Conservation (phyloP, 2,113 vertebrate genomes). For the Proterorhinus semilunaris region DNA sequence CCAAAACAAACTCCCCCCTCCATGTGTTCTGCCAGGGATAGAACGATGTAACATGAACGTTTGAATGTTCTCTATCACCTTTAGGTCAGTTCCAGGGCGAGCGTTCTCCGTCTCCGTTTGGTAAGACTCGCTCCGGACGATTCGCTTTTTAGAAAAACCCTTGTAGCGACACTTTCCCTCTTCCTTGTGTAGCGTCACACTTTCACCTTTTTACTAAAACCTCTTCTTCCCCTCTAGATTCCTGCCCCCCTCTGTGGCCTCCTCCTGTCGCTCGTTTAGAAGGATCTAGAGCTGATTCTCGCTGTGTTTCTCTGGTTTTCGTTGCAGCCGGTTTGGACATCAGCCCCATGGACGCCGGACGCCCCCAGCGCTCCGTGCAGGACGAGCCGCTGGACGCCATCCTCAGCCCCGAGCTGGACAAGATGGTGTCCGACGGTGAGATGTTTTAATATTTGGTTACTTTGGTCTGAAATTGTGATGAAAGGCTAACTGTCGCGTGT, state of each 20-base stretch:
- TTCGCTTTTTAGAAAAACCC: background rate
- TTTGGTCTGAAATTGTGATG: background rate
- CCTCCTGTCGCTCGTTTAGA: background rate
- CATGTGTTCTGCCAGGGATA: too few species aligned
- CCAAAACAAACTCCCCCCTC: too few species aligned
- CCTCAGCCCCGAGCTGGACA: constrained; percentile 95
- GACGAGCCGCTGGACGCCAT: constrained; percentile 94
- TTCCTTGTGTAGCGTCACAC: background rate
- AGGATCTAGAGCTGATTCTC: background rate
- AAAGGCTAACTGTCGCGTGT: background rate
- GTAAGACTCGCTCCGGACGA: constrained; percentile 79
- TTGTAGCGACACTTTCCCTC: background rate
- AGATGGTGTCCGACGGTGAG: constrained; percentile 95
- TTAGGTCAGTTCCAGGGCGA: constrained; percentile 98
- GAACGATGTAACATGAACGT: too few species aligned
- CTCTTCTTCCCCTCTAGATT: background rate
- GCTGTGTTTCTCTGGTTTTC: background rate
- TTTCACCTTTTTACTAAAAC: background rate
- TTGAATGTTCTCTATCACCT: constrained; percentile 39
- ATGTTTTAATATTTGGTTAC: background rate
- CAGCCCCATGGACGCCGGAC: constrained; percentile 73
- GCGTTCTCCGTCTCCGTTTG: constrained; percentile 89
- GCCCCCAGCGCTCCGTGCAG: constrained; percentile 77
- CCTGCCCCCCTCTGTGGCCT: constrained; percentile 7
- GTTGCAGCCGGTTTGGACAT: constrained; percentile 84